Base-by-base conservation (phyloP, 2,113 vertebrate species). In the Lanius ludovicianus region DNA sequence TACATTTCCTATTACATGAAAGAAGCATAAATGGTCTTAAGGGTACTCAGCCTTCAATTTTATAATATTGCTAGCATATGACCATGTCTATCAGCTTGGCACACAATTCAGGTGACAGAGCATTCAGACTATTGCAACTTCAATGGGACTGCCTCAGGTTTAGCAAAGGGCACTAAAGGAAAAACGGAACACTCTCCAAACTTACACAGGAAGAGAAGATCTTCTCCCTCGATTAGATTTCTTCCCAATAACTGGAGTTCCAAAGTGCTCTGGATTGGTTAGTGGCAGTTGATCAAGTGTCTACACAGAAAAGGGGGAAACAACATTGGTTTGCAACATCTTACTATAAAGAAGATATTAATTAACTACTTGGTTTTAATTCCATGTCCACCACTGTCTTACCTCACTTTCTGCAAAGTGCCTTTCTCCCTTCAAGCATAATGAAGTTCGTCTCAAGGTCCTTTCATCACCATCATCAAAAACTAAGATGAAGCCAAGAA, bases 361-460 rank as follows among this genome's bases (percentile, higher is more conserved):
- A 47, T 21, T 9, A 87, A 47, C 35, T 64, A 6, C 4, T 60
- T 63, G 3, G 11, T 57, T 70, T 59, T 41, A 41, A 41, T 13
- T 56, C 35, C 30, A 24, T 4, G 12, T 17, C 55, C 39, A 42
- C 5, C 14, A 15, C 10, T 7, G 14, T 17, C 94, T 53, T 96
- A 99, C 99, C 99, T 99, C 99, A 35, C 99, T 99, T 98, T 99
- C 99, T 52, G 99, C 99, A 96, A 99, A 99, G 96, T 99, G 99
- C 94, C 99, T 98, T 97, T 99, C 99, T 56, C 99, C 99, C 95
- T 99, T 99, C 91, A 99, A 98, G 96, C 99, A 99, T 92, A 99
- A 97, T 4, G 99, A 99, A 33, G 99, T 99, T 50, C 99, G 98
- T 64, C 99, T 98, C 69, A 99, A 97, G 31, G 99, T 99, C 97